These are phyloP conservation scores for Micromussa lordhowensis DNA, from an alignment of 92 coral and sea anemone genomes.

Conservation along the genomic window DNA sequence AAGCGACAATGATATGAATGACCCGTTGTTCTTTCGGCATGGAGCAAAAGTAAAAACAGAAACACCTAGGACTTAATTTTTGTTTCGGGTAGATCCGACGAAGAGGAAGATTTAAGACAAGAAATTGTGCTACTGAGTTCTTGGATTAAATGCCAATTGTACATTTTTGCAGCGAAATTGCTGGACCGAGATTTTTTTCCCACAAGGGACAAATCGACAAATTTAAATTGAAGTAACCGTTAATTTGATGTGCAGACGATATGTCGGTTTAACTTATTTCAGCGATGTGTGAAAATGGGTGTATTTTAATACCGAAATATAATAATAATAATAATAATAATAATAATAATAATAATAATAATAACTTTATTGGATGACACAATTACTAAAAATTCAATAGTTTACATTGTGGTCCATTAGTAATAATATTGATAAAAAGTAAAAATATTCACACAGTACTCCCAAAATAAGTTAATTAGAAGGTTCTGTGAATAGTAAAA, in stretches of 20 bases:
- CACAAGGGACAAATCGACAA: background rate
- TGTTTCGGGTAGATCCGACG: background rate
- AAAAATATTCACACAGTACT: too few relatives aligned
- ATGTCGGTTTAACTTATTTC: slow-evolving; percentile 14
- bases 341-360: too few relatives aligned
- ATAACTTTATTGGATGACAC: too few relatives aligned
- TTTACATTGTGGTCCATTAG: too few relatives aligned
- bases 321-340: too few relatives aligned
- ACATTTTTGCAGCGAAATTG: background rate
- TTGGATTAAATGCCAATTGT: background rate
- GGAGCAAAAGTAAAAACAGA: background rate
- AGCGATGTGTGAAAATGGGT: background rate
- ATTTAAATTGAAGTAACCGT: background rate
- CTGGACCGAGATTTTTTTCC: background rate
- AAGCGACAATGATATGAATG: background rate
- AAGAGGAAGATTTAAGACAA: background rate
- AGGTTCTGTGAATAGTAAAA: too few relatives aligned
- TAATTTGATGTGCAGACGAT: background rate
- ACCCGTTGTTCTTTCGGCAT: background rate
- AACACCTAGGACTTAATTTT: background rate
- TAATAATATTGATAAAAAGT: too few relatives aligned
- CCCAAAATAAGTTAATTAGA: too few relatives aligned
- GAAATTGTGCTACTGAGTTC: too few relatives aligned
- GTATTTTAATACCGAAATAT: slow-evolving; percentile 4
- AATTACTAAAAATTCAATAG: too few relatives aligned